Evolutionary conservation across 2,797 vertebrate species (phyloP).

Genomic region (Onychomys leucogaster): DNA sequence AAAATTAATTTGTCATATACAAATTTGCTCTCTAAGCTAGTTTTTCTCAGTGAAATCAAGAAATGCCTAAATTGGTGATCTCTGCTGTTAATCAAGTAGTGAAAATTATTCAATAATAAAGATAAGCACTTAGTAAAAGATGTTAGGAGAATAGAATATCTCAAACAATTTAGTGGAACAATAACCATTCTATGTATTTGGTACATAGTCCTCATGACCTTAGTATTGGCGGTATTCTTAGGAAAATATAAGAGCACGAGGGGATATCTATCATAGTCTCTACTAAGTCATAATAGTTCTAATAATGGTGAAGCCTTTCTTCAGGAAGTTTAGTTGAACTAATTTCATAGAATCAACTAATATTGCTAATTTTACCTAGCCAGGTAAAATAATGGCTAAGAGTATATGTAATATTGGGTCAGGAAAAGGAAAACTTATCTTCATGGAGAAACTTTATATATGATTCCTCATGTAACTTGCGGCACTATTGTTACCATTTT

Average conservation of each 20-base stretch:
- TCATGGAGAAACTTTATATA: background rate
- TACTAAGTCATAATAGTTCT: background rate
- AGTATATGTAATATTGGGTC: background rate
- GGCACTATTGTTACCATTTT: background rate
- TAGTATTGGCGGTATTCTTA: background rate
- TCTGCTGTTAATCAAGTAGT: constrained; percentile 34
- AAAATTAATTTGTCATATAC: constrained; percentile 1
- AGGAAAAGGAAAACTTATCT: background rate
- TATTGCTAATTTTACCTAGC: background rate
- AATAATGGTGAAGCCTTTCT: background rate
- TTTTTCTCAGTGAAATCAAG: constrained; percentile 22
- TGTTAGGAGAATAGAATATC: background rate
- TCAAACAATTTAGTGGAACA: background rate
- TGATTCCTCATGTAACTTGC: background rate
- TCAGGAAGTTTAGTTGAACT: background rate
- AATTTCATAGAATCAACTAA: background rate
- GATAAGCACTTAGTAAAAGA: constrained; percentile 1
- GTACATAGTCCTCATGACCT: background rate
- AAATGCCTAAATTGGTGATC: background rate
- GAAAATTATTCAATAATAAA: background rate
- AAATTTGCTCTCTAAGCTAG: constrained; percentile 29
- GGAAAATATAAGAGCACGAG: background rate
- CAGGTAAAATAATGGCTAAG: background rate
- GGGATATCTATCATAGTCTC: background rate
- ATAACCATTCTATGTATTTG: constrained; percentile 39